Percentiles rank a stretch among this genome's conserved stretches.
Evolutionary conservation across 2,888 invertebrate genomes (phyloP).

Genomic region (Anthrax anthrax): DNA sequence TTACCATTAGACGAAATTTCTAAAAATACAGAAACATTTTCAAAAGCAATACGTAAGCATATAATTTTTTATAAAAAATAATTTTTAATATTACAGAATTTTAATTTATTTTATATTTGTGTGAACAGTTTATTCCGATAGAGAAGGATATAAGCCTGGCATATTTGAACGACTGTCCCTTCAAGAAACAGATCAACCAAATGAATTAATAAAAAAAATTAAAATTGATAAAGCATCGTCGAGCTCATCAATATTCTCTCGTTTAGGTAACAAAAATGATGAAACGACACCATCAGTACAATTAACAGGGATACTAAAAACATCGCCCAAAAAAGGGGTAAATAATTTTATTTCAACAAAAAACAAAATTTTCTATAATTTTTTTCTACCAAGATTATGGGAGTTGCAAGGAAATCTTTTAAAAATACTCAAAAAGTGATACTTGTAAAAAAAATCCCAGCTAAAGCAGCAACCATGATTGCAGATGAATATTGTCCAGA

Average conservation of each 20-base stretch:
- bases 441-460: slow-evolving; percentile 30
- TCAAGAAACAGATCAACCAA: slow-evolving; percentile 11
- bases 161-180: slow-evolving; percentile 24
- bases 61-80: too few relatives aligned
- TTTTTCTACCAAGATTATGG: background rate
- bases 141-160: slow-evolving; percentile 21
- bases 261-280: slow-evolving; percentile 25
- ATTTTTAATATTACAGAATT: too few relatives aligned
- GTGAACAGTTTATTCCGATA: slow-evolving; percentile 26
- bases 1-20: too few relatives aligned
- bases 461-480: slow-evolving; percentile 22
- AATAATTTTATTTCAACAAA: too few relatives aligned
- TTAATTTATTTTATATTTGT: too few relatives aligned
- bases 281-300: background rate
- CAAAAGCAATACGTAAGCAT: too few relatives aligned
- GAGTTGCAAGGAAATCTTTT: slow-evolving; percentile 5
- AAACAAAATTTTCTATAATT: background rate
- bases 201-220: slow-evolving; percentile 5
- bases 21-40: too few relatives aligned
- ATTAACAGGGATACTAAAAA: slow-evolving; percentile 29
- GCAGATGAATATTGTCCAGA: slow-evolving; percentile 14
- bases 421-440: slow-evolving; percentile 26
- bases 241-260: slow-evolving; percentile 28
- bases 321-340: slow-evolving; percentile 13
- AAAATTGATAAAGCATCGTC: slow-evolving; percentile 12